Evolutionary conservation across 2,113 vertebrate species (phyloP).

Genomic region (Corapipo altera): DNA sequence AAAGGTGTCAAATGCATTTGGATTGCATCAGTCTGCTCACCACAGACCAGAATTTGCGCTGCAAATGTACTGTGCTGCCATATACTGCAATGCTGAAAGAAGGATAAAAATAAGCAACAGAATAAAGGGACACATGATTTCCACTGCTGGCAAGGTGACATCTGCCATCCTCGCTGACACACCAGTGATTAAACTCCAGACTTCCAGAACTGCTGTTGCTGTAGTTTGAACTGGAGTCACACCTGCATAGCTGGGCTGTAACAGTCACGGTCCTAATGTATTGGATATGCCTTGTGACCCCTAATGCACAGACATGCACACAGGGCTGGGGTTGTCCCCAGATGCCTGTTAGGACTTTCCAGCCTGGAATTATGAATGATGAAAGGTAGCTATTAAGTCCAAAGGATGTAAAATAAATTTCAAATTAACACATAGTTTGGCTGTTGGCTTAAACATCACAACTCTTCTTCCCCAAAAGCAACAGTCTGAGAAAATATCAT

Average conservation of each 20-base stretch:
- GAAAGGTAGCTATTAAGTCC: conserved; percentile 32
- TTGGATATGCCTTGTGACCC: conserved; percentile 57
- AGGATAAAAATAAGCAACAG: conserved; percentile 44
- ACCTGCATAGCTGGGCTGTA: conserved; percentile 27
- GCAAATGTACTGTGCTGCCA: neutral
- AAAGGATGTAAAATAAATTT: conserved; percentile 36
- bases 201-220: conserved; percentile 20
- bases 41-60: neutral
- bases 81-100: conserved; percentile 17
- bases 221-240: conserved; percentile 42
- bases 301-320: neutral
- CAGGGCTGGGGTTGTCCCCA: conserved; percentile 34
- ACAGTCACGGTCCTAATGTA: conserved; percentile 50
- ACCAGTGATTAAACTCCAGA: conserved; percentile 45
- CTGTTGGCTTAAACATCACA: neutral
- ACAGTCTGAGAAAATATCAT: neutral
- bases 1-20: conserved; percentile 40
- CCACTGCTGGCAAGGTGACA: conserved; percentile 45
- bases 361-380: neutral
- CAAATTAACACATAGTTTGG: conserved; percentile 22
- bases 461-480: neutral
- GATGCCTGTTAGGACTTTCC: conserved; percentile 32
- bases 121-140: conserved; percentile 52
- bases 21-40: conserved; percentile 20
- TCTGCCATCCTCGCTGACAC: conserved; percentile 52